Conservation (phyloP, 2,888 invertebrate genomes). For the Argyra leucocephala region DNA sequence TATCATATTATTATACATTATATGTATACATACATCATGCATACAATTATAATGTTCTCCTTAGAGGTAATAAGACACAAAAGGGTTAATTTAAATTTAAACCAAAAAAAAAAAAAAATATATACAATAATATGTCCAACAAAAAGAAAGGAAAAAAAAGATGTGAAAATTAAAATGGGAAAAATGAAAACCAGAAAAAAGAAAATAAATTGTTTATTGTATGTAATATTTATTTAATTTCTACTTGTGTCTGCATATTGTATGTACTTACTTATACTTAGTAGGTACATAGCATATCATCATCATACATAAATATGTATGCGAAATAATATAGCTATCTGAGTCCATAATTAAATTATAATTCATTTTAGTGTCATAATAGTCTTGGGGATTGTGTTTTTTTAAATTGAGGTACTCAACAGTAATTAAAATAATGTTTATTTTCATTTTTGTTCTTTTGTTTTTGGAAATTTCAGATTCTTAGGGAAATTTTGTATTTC, state of each 20-base stretch:
- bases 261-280: neutral
- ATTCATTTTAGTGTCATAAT: neutral
- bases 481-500: too few relatives aligned
- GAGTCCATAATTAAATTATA: neutral
- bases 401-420: neutral
- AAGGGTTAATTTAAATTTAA: slow-evolving; percentile 1
- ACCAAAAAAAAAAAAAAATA: neutral
- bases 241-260: neutral
- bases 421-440: neutral
- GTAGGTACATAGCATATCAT: neutral
- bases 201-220: too few relatives aligned
- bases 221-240: neutral
- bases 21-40: neutral
- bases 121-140: neutral
- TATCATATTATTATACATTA: neutral
- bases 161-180: neutral
- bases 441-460: neutral
- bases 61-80: neutral
- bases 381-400: neutral
- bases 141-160: neutral
- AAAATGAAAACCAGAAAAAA: too few relatives aligned
- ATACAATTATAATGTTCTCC: neutral
- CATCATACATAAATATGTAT: neutral
- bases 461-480: neutral
- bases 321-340: too few relatives aligned